Base-by-base conservation (phyloP, 2,888 invertebrate species). In the Eilema depressum region DNA sequence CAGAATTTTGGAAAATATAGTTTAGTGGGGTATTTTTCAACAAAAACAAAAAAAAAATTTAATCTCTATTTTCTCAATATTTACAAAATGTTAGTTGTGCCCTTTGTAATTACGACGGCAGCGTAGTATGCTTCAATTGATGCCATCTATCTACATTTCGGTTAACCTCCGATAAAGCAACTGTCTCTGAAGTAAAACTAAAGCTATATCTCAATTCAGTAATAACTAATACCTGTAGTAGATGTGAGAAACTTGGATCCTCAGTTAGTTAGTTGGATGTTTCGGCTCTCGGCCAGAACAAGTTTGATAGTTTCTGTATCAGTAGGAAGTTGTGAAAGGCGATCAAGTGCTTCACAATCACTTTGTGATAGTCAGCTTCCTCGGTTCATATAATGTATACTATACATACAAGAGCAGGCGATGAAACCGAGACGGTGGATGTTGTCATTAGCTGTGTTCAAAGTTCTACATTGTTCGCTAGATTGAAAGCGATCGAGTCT, bases 261-360 rank as follows among this genome's bases (percentile, higher is more conserved):
- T 30, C 17, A 33, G 20, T 7, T 11, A 26, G 56, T 66, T 25
- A 53, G 61, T 67, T 8, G 4, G 68, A 25, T 20, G 53, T 56
- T 68, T 28, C 25, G 23, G 2, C 23, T 62, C 26, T 62, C 17
- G 25, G 23, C 12, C 10, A 2, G 17, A 41, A 68, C 61, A 33
- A 68, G 53, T 68, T 68, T 11, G 56, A 30, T 62, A n/a, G 53
- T 56, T 23, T 53, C n/a, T 23, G 10, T 23, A 41, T 61, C 41
- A 23, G 61, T 25, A 25, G 20, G 14, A 61, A 53, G 62, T 62
- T 61, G 53, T 33, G n/a, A n/a, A n/a, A n/a, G n/a, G 28, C 61
- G 30, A 61, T 53, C 53, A 68, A 62, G 62, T 56, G 33, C 25
- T 62, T 25, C 23, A 25, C 25, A 61, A 25, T 2, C 30, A 26